Base-by-base conservation (phyloP, 2,113 vertebrate genomes). In the Eonycteris spelaea region DNA sequence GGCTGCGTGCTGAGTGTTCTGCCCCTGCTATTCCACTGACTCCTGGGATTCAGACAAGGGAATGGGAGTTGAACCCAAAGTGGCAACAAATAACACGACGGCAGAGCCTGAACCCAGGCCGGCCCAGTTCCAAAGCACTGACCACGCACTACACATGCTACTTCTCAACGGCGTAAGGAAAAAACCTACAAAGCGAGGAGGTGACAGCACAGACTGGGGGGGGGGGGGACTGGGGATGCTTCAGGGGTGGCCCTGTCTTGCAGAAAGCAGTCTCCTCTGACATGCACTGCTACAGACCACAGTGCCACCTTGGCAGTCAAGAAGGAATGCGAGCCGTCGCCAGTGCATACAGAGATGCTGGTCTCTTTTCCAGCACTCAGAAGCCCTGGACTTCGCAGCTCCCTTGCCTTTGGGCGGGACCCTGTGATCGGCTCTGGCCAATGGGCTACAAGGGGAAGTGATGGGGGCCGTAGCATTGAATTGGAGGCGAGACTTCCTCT, bases 281-380 rank as follows among this genome's bases (percentile, higher is more conserved):
- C 30, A 51, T 0, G 59, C 19, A 4, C 55, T 43, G 55, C 48
- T 11, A 2, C 33, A 73, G 45, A 26, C 30, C 10, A 21, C 51
- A 18, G 11, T 0, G 13, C 38, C 48, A 0, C 14, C 71, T 33
- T 48, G 14, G 74, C 0, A 11, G 83, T 26, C 26, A 13, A 0
- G 11, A 0, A 61, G 35, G n/a, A 51, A 67, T 1, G 6, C 38
- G 6, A 5, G 40, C 13, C n/a, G 12, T 70, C 30, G 1, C 40
- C 59, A 21, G 16, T 0, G 74, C 0, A 0, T 7, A 0, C 3
- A 1, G 30, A 38, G 57, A 74, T 3, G n/a, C 12, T 0, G 38
- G 16, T 24, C 40, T 48, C 28, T 12, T 40, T 26, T 16, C 33
- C 43, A 35, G 59, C 61, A 21, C 21, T 1, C 0, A 2, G 40